Evolutionary conservation across 2,113 vertebrate genomes (phyloP).

Genomic region (Lophotis ruficrista): DNA sequence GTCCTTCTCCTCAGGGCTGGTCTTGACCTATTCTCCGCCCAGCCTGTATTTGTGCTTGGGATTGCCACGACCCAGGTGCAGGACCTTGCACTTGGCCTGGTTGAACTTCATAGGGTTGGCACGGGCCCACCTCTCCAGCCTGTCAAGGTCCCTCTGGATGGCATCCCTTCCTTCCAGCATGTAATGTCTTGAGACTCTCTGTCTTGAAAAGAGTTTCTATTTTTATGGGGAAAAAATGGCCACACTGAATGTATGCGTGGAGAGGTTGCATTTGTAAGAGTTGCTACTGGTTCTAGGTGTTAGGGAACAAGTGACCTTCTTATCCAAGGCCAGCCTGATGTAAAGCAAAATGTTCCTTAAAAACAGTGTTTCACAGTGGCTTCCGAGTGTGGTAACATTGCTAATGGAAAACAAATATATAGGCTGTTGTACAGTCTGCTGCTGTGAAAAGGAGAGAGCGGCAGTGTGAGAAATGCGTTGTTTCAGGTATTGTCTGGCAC

Average conservation of each 20-base stretch:
- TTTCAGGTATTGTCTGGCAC: not conserved
- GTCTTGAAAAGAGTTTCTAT: not conserved
- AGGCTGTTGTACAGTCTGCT: not conserved
- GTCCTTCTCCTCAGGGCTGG: too few relatives aligned
- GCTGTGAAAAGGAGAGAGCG: not conserved
- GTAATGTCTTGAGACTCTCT: not conserved
- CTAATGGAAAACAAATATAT: not conserved
- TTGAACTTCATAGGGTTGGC: too few relatives aligned
- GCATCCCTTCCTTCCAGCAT: too few relatives aligned
- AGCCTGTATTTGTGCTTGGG: too few relatives aligned
- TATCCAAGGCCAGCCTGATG: not conserved
- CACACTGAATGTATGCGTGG: rapidly evolving
- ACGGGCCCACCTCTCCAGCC: too few relatives aligned
- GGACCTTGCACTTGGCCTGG: too few relatives aligned
- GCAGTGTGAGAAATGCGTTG: not conserved
- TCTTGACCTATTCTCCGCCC: too few relatives aligned
- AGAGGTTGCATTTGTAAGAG: not conserved
- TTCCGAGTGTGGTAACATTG: not conserved
- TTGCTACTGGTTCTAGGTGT: not conserved
- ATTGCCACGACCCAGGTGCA: too few relatives aligned
- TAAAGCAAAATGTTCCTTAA: not conserved
- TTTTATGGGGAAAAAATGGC: not conserved
- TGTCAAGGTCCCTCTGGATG: too few relatives aligned
- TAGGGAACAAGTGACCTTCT: not conserved
- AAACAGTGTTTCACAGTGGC: not conserved